Base-by-base conservation (phyloP, 1,140 invertebrate species). In the Heliconius hewitsoni region DNA sequence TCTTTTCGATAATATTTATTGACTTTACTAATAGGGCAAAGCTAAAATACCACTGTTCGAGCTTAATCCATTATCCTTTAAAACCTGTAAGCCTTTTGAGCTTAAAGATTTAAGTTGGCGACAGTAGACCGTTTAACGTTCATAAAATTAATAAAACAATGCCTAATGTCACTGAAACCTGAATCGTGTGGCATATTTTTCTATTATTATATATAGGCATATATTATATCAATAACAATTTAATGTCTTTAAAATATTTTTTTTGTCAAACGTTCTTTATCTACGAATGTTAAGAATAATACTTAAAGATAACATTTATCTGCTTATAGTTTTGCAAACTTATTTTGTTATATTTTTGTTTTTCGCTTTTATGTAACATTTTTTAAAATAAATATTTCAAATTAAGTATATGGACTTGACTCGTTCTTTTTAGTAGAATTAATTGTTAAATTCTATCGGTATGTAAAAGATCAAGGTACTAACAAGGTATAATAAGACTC, bases 41-140 rank as follows among this genome's bases (percentile, higher is more conserved):
- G 60, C 60, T 66, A 66, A 66, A 66, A 66, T 66, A 66, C 60
- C 60, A 66, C 60, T 66, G 60, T 66, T 66, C 60, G 27, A 66
- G 27, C 27, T 66, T 66, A 66, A 66, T 2, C 27, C 60, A 30
- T 66, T 66, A 66, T 66, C 60, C 60, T 66, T 66, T 66, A 30
- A 66, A 66, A 66, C 60, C 60, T 30, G 60, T 66, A 66, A 66
- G 60, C 60, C 60, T 66, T 66, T 66, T 23, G 60, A 30, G 60
- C 27, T 66, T 66, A 66, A 66, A 66, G 60, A 66, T 66, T 66
- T 27, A 30, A 66, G 60, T 66, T 66, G 27, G 60, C 60, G 60
- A 66, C 60, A 66, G 23, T 30, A 66, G 23, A 66, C 60, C 60
- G 60, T 66, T 66, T 66, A 66, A 66, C 60, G n/a, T 66, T 57